Evolutionary conservation across 2,797 vertebrate species (phyloP).

Genomic region (Scolopax rusticola): DNA sequence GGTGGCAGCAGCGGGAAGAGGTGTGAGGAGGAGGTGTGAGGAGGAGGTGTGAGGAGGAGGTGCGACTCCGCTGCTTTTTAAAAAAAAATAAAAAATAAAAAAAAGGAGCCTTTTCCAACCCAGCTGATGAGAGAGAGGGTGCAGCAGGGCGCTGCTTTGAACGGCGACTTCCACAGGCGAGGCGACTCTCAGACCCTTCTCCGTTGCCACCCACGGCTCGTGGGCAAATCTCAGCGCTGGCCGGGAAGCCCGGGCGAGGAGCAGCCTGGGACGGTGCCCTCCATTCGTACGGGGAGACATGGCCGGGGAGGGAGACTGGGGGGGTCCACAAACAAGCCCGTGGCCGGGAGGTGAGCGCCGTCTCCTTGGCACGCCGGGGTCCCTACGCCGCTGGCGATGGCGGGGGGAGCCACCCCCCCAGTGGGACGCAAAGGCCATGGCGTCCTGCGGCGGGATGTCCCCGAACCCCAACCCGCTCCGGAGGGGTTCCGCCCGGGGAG

Average conservation of each 20-base stretch:
- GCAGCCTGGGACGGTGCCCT: background rate
- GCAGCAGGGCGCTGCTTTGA: background rate
- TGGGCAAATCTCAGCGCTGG: background rate
- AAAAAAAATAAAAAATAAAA: background rate
- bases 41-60: background rate
- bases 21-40: conserved; percentile 16
- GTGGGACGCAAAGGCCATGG: fast-evolving
- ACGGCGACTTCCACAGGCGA: background rate
- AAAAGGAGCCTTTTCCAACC: conserved; percentile 12
- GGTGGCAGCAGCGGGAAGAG: background rate
- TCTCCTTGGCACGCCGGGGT: fast-evolving
- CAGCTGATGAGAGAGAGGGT: background rate
- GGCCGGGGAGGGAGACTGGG: background rate
- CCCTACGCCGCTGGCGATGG: fast-evolving
- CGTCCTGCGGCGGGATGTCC: background rate
- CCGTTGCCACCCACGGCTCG: background rate
- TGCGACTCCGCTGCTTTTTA: background rate
- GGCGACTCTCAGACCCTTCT: background rate
- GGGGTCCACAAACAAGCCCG: fast-evolving
- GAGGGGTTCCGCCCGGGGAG: background rate
- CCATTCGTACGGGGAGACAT: fast-evolving
- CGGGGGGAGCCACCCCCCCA: fast-evolving
- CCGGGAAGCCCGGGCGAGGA: background rate
- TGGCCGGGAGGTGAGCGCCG: background rate
- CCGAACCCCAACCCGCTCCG: fast-evolving